phyloP scores from a whole-genome alignment of 2,113 vertebrate genomes.

The Lycaon pictus region DNA sequence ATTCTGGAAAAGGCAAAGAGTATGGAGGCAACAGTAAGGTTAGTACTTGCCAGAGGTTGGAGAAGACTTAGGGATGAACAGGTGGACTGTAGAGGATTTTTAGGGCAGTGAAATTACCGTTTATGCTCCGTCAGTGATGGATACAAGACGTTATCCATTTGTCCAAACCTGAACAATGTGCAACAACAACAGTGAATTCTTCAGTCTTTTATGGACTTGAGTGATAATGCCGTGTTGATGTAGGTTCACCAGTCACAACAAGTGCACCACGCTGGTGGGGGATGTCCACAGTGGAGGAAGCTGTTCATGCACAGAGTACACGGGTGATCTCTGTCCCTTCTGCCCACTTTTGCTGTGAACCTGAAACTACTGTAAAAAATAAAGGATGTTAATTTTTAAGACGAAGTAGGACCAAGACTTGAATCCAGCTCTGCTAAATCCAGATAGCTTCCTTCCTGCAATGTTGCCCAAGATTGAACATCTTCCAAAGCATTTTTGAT shows the following conservation, averaged over 20 bases:
- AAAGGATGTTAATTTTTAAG: neutral
- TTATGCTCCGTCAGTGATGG: too few relatives aligned
- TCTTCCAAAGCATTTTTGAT: neutral
- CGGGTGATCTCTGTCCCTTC: neutral
- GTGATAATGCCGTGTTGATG: neutral
- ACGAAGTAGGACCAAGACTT: neutral
- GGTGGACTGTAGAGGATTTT: neutral
- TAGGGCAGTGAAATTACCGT: neutral
- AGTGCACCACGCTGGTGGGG: too few relatives aligned
- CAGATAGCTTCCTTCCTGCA: neutral
- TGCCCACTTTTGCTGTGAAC: neutral
- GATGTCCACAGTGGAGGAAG: neutral
- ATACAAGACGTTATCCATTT: neutral
- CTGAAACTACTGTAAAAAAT: neutral
- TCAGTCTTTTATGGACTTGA: neutral
- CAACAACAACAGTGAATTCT: neutral
- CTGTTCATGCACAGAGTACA: neutral
- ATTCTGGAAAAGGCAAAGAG: neutral
- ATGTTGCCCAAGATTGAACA: neutral
- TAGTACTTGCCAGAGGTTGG: too few relatives aligned
- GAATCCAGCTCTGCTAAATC: neutral
- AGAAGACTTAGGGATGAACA: neutral
- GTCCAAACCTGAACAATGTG: neutral
- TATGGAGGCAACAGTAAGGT: neutral
- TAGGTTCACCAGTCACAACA: neutral